Evolutionary conservation across 2,888 invertebrate genomes (phyloP), one percentile per base, ranked within the genome.

Genomic region (Sinopyrophorus schimmeli): DNA sequence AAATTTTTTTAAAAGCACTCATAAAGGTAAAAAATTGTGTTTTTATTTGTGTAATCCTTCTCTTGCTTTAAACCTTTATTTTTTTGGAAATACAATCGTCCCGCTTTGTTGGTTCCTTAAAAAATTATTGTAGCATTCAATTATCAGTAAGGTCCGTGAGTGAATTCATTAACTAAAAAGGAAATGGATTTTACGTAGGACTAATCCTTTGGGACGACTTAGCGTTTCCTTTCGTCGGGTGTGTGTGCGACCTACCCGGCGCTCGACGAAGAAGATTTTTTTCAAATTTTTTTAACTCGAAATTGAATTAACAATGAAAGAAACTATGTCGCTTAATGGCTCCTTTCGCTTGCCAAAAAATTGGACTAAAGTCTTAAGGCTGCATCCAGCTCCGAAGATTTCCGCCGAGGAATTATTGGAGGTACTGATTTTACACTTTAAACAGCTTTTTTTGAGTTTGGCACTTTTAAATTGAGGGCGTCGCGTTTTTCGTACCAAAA

Each of bases 331-430:
- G 27, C 48, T 70, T 20, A 62, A 66, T 59, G 69, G 69, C 42
- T 70, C 72, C n/a, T 47, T 71, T 11, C 65, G 63, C 46, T 66
- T 71, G 53, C 70, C 71, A 32, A 72, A 74, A 47, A 73, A 74
- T 53, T 77, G 76, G 77, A 72, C 70, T 32, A 75, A 73, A 55
- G 70, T 75, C 38, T 66, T 73, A 27, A 66, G 73, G 11, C 62
- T 74, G 15, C 72, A 73, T 56, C 57, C 58, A 23, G 42, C 57
- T 31, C 71, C 66, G 56, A 73, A 70, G 60, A 61, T 72, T 5
- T 68, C 73, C 9, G 60, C 69, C 1, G 75, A 76, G 54, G 76
- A 77, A 51, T 61, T 76, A 40, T 60, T 70, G 26, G 71, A 76
- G 69, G 72, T 76, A 64, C 47, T 31, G 9, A 10, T 6, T 27